These are phyloP conservation scores for Xanthorhoe designata DNA, from an alignment of 2,888 invertebrate species.

Conservation along the genomic window DNA sequence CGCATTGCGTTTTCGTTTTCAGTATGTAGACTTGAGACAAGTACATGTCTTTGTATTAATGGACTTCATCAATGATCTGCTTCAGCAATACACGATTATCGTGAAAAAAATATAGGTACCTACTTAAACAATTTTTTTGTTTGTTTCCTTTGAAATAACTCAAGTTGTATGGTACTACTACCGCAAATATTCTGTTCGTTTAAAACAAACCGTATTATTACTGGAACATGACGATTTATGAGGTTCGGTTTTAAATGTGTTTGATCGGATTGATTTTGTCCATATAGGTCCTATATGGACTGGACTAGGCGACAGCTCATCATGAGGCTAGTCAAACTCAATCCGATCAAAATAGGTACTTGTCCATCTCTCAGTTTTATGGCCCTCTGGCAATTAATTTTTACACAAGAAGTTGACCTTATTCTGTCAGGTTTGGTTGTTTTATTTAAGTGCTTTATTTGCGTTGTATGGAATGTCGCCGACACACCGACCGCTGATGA, in stretches of 20 bases:
- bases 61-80: neutral
- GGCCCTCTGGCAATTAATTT: too few species aligned
- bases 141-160: neutral
- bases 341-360: too few species aligned
- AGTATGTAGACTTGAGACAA: conserved; percentile 8
- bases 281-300: too few species aligned
- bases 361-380: too few species aligned
- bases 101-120: too few species aligned
- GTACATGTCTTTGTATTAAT: neutral
- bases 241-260: neutral
- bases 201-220: neutral
- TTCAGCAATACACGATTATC: neutral
- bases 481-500: neutral
- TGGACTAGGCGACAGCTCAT: neutral
- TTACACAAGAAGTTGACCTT: neutral
- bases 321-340: neutral
- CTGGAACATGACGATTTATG: neutral
- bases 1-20: conserved; percentile 27
- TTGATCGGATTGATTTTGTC: neutral
- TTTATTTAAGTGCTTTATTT: neutral
- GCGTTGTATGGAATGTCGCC: neutral
- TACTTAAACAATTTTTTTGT: too few species aligned
- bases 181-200: neutral
- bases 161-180: neutral
- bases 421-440: neutral